Conservation (phyloP, 2,113 vertebrate species). For the Oreochromis spilurus region DNA sequence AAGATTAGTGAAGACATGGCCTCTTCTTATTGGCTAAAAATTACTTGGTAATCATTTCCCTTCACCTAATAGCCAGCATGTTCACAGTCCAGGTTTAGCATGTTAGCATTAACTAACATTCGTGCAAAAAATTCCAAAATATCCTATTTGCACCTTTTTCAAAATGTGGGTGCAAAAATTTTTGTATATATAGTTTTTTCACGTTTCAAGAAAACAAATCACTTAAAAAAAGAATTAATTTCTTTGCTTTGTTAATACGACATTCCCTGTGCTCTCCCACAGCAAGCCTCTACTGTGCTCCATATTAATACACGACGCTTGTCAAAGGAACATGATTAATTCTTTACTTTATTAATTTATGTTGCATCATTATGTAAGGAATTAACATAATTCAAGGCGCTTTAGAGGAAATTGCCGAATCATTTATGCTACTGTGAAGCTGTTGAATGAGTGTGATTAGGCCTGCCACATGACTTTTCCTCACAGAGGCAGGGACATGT, state of each 20-base stretch:
- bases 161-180: neutral
- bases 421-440: neutral
- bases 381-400: neutral
- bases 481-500: neutral
- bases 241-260: neutral
- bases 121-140: accelerated
- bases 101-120: neutral
- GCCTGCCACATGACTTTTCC: neutral
- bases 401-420: neutral
- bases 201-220: neutral
- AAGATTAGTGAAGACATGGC: neutral
- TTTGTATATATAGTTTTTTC: accelerated
- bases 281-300: neutral
- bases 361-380: neutral
- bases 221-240: neutral
- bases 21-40: accelerated
- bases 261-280: neutral
- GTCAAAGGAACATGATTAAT: neutral
- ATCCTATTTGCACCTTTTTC: neutral
- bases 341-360: neutral
- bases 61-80: neutral
- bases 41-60: neutral
- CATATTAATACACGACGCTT: neutral
- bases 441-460: neutral
- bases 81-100: neutral